A percentile compares a stretch with the other conserved stretches of the same genome.
Conservation (phyloP, 2,888 invertebrate species). For the Aphrophora alni region DNA sequence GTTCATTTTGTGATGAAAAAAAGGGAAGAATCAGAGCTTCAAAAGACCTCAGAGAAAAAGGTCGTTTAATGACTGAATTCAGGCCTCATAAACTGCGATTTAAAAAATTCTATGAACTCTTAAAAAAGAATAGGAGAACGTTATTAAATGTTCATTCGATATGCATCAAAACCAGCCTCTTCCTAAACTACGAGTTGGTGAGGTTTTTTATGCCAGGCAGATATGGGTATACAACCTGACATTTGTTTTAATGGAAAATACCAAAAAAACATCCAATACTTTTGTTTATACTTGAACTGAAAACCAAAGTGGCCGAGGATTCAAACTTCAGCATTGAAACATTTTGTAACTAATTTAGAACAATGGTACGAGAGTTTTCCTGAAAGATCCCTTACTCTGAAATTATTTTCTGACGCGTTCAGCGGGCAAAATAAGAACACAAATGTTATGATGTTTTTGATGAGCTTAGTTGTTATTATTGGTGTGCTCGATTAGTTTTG, state of each 20-base stretch:
- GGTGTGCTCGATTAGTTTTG: too few species aligned
- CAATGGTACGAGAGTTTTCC: neutral
- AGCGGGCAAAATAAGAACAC: conserved; percentile 31
- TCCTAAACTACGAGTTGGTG: conserved; percentile 25
- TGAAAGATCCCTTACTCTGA: conserved; percentile 18
- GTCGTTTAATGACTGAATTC: conserved; percentile 15
- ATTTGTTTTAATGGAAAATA: conserved; percentile 14
- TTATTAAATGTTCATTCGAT: conserved; percentile 21
- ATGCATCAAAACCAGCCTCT: conserved; percentile 33
- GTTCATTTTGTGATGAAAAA: conserved; percentile 31
- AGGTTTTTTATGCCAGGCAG: conserved; percentile 31
- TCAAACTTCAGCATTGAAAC: conserved; percentile 18
- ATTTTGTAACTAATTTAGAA: conserved; percentile 18
- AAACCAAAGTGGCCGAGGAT: conserved; percentile 24
- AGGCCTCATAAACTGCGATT: conserved; percentile 27
- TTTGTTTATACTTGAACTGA: conserved; percentile 28
- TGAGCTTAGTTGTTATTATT: conserved; percentile 18
- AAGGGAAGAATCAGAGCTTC: conserved; percentile 22
- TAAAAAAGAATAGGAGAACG: conserved; percentile 9
- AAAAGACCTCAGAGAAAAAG: conserved; percentile 21
- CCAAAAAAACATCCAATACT: conserved; percentile 10
- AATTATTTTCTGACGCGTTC: conserved; percentile 28
- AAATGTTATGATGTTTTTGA: conserved; percentile 24
- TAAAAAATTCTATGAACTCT: conserved; percentile 24
- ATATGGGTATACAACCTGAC: conserved; percentile 33